phyloP scores from a whole-genome alignment of 2,797 vertebrate species.

The Neosilurus hyrtlii region DNA sequence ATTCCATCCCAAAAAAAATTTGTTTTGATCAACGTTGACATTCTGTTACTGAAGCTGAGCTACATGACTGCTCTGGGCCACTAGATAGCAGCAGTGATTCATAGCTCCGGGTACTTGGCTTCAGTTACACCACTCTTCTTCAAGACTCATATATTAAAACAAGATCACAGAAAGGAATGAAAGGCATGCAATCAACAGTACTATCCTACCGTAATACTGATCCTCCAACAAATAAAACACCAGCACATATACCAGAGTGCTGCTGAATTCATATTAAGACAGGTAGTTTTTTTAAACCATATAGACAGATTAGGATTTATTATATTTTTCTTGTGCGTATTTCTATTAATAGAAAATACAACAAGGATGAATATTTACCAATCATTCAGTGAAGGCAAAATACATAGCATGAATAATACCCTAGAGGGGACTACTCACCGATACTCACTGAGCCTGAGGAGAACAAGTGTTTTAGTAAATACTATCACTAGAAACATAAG shows the following conservation, averaged over 20 bases:
- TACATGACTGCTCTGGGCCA: not conserved
- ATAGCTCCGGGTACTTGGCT: not conserved
- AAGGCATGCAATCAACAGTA: not conserved
- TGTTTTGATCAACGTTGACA: not conserved
- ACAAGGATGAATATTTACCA: not conserved
- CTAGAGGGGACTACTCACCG: too few relatives aligned
- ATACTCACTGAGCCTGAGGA: too few relatives aligned
- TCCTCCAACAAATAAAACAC: not conserved
- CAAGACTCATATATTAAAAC: not conserved
- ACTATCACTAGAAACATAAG: too few relatives aligned
- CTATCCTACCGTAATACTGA: not conserved
- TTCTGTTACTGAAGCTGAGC: not conserved
- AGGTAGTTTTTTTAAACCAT: not conserved
- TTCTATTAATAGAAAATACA: not conserved
- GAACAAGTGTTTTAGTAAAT: too few relatives aligned
- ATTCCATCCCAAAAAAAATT: not conserved
- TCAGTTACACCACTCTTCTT: not conserved
- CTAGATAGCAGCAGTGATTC: conserved; percentile 34
- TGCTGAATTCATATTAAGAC: not conserved
- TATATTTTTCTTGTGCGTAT: not conserved
- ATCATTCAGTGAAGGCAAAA: too few relatives aligned
- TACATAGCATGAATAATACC: too few relatives aligned
- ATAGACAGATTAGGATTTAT: not conserved
- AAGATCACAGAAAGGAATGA: not conserved
- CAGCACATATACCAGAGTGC: too few relatives aligned